Evolutionary conservation across 2,113 vertebrate species (phyloP), one percentile per base, ranked within the genome.

Genomic region (Trochalopteron elliotii): DNA sequence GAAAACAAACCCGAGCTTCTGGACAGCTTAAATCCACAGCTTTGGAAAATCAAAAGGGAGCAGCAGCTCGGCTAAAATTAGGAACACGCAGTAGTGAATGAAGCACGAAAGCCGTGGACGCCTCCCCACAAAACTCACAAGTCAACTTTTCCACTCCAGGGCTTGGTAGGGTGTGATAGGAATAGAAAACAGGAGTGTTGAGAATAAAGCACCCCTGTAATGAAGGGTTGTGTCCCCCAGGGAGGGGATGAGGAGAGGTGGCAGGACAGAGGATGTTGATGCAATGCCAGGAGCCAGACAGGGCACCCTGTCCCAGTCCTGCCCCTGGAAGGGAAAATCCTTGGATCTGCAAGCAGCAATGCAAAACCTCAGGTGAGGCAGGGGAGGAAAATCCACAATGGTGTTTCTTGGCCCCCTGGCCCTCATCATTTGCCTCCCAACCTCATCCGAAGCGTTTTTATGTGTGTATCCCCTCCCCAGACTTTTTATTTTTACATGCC

Each of bases 401-500:
- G 50, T 16, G 10, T 78, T 84, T 83, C 77, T 61, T 65, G 53
- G 4, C 11, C 31, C 40, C 28, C 60, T 45, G 30, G 4, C 9
- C 35, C 33, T 10, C 39, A 39, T 16, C 25, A 42, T 72, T 93
- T 11, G 8, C 67, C 67, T 94, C 63, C 50, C 75, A 59, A 21
- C 64, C 47, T 70, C 3, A 1, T 77, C 79, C 33, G 25, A 63
- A 92, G 33, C 17, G n/a, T 86, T 95, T 94, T 83, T 70, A 89
- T 28, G 70, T 56, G 49, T 13, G 50, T 86, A 52, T 80, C 83
- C 56, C 35, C 31, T 25, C 11, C 17, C 18, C 44, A 27, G 20
- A 9, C 37, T 19, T 87, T 81, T 90, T 35, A 67, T 95, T 95
- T 95, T 97, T 91, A 97, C 96, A 56, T 83, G 96, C 94, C 88